Evolutionary conservation across 2,888 invertebrate species (phyloP).

Genomic region (Sacculina carcini): DNA sequence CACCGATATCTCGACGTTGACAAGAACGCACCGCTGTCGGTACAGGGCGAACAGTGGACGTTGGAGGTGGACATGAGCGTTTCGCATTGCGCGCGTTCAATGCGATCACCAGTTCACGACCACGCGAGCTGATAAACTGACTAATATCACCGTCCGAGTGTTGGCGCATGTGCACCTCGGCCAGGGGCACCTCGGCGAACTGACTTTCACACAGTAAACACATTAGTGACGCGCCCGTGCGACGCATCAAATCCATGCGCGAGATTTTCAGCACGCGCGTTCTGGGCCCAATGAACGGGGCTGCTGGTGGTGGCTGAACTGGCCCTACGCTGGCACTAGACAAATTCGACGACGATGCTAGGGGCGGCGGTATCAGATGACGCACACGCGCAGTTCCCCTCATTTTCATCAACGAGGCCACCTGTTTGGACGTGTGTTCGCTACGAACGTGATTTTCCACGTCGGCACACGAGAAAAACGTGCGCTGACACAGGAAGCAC

Average conservation of each 20-base stretch:
- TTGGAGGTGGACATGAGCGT: too few species aligned
- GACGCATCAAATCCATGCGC: background rate
- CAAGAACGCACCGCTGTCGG: too few species aligned
- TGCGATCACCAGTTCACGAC: background rate
- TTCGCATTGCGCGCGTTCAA: too few species aligned
- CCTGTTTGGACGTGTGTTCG: background rate
- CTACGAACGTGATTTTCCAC: background rate
- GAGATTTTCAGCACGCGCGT: slow-evolving; percentile 1
- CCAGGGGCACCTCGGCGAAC: background rate
- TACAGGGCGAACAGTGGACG: too few species aligned
- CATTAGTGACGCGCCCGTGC: too few species aligned
- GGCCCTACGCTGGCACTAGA: too few species aligned
- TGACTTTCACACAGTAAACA: background rate
- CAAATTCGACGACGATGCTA: background rate
- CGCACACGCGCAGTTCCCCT: background rate
- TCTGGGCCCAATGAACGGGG: background rate
- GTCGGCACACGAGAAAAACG: background rate
- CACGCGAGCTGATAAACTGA: background rate
- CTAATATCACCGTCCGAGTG: background rate
- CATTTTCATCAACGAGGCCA: background rate
- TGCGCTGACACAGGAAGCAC: background rate
- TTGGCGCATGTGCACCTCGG: background rate
- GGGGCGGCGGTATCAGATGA: background rate
- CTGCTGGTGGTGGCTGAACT: background rate
- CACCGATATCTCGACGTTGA: too few species aligned